Evolutionary conservation across 1,140 invertebrate genomes (phyloP), one percentile per base, ranked within the genome.

Genomic region (Nebria ingens): DNA sequence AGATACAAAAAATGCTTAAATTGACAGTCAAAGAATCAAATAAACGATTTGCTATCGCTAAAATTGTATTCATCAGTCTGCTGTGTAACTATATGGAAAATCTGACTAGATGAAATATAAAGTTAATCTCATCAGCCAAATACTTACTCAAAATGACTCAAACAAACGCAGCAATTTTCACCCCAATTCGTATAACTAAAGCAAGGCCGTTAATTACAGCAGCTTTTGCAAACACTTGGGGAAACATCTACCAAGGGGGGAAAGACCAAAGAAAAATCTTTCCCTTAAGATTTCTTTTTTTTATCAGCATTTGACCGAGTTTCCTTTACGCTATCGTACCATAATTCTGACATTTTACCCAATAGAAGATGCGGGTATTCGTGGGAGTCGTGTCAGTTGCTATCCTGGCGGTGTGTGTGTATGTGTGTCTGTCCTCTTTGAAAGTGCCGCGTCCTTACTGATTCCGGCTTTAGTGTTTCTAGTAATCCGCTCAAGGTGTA

Each of bases 81-180:
- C n/a, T n/a, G n/a, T n/a, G n/a, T n/a, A n/a, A n/a, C n/a, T n/a
- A n/a, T n/a, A n/a, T n/a, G n/a, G n/a, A n/a, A n/a, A n/a, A n/a
- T n/a, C n/a, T n/a, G n/a, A n/a, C n/a, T n/a, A n/a, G n/a, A n/a
- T n/a, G n/a, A n/a, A n/a, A n/a, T n/a, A n/a, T n/a, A n/a, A n/a
- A n/a, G n/a, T n/a, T n/a, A n/a, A n/a, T n/a, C n/a, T n/a, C n/a
- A n/a, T n/a, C n/a, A n/a, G n/a, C n/a, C n/a, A n/a, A n/a, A n/a
- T n/a, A n/a, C n/a, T n/a, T n/a, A n/a, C n/a, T n/a, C n/a, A n/a
- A n/a, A n/a, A n/a, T n/a, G 25, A 34, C n/a, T 34, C n/a, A n/a
- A 34, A 34, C 25, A n/a, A 34, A 34, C n/a, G 9, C 40, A 45
- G 15, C 40, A 45, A 45, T 45, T 45, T 45, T 45, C 17, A n/a